Evolutionary conservation across 2,888 invertebrate species (phyloP).

Genomic region (Tortrix viridana): DNA sequence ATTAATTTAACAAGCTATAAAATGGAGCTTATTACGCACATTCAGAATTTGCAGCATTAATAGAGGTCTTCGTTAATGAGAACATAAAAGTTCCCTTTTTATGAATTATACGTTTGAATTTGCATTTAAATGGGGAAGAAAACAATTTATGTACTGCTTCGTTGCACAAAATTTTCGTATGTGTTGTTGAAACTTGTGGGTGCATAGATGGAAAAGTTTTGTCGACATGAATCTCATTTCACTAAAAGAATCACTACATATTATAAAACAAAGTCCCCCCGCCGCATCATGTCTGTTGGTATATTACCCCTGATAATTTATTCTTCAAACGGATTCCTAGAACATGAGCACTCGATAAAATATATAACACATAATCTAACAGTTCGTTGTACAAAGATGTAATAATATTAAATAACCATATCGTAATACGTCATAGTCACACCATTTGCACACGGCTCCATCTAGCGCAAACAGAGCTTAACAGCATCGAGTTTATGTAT

Average conservation of each 20-base stretch:
- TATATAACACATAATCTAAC: too few relatives aligned
- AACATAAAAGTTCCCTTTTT: conserved; percentile 64
- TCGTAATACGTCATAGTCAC: background rate
- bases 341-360: too few relatives aligned
- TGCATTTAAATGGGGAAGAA: conserved; percentile 72
- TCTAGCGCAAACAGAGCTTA: conserved; percentile 20
- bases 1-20: conserved; percentile 57
- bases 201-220: too few relatives aligned
- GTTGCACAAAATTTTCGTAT: conserved; percentile 43
- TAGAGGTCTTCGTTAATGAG: conserved; percentile 64
- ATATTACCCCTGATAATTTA: too few relatives aligned
- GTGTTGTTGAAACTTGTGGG: background rate
- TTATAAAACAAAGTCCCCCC: too few relatives aligned
- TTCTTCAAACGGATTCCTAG: too few relatives aligned
- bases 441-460: background rate
- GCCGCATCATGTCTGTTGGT: too few relatives aligned
- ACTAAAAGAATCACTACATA: too few relatives aligned
- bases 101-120: conserved; percentile 68
- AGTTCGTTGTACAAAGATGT: too few relatives aligned
- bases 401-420: background rate
- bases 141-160: conserved; percentile 48
- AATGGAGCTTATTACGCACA: conserved; percentile 61
- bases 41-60: conserved; percentile 62
- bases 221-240: too few relatives aligned
- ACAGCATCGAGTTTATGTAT: conserved; percentile 31